A percentile compares a stretch with the other conserved stretches of the same genome.
These are phyloP conservation scores for Lanistes nyassanus DNA, from an alignment of 1,140 invertebrate species.

Conservation along the genomic window DNA sequence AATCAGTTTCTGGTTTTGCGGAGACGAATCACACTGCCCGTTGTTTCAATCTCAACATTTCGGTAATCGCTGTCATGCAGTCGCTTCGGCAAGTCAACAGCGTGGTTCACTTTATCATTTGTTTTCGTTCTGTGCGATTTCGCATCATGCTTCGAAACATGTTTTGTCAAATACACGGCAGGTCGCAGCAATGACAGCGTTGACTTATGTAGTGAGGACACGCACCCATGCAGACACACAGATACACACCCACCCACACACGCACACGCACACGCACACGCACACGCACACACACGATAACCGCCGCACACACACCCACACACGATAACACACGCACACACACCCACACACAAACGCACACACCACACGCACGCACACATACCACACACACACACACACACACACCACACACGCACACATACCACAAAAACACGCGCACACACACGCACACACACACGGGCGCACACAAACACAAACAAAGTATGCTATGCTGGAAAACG, in stretches of 20 bases:
- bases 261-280: conserved; percentile 11
- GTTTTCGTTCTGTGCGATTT: too few relatives aligned
- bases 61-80: too few relatives aligned
- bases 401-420: too few relatives aligned
- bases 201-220: not conserved
- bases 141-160: not conserved
- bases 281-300: conserved; percentile 7
- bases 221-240: conserved; percentile 1
- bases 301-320: conserved; percentile 5
- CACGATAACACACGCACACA: not conserved
- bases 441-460: not conserved
- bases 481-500: not conserved
- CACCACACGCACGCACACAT: conserved; percentile 6
- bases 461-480: not conserved
- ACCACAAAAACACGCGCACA: not conserved
- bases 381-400: too few relatives aligned
- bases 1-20: too few relatives aligned
- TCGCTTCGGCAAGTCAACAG: too few relatives aligned
- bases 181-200: not conserved
- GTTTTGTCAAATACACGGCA: not conserved
- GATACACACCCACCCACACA: conserved; percentile 6
- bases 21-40: too few relatives aligned
- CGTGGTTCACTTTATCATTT: too few relatives aligned
- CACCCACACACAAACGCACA: not conserved
- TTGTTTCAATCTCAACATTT: too few relatives aligned